Base-by-base conservation (phyloP, 2,888 invertebrate genomes). In the Nudaria mundana region DNA sequence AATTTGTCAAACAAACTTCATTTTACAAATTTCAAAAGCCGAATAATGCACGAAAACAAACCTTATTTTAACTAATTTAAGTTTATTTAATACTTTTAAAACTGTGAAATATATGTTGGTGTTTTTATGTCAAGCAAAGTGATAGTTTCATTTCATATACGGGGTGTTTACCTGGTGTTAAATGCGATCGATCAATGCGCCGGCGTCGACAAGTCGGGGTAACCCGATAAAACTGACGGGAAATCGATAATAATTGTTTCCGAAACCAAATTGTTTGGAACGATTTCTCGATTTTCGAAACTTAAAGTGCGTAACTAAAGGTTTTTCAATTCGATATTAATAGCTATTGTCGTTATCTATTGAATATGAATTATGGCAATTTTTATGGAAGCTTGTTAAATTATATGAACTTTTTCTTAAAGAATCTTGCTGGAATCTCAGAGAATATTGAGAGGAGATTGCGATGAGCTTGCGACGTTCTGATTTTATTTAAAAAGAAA, bases 121-220 rank as follows among this genome's bases (percentile, higher is more conserved):
- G 45, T 52, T 57, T 57, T 52, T 52, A 48, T 52, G 58, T 60
- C 52, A 48, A 59, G 63, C 59, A 55, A 64, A 56, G 52, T 60
- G 54, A 56, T 56, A 59, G 63, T 47, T 60, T 63, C 63, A 68
- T 72, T 59, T 62, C 62, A 64, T 70, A 72, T 76, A 72, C 60
- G 58, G 62, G 58, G 56, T 57, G 57, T 68, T 71, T 71, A 70
- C 71, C 67, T 70, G 67, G 48, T 55, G 63, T 56, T 54, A 61
- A 63, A 53, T 48, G 60, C 60, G 65, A 76, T 74, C 63, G 62
- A 76, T 76, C 67, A 68, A 61, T 71, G 76, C 71, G 67, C 66
- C 48, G 65, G 66, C 76, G 72, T 65, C 63, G 64, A 56, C 50
- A n/a, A 15, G 49, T 44, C 48, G 58, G 48, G 58, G 56, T 64